phyloP scores from a whole-genome alignment of 2,888 invertebrate species.

The Drosophila buzzatii region DNA sequence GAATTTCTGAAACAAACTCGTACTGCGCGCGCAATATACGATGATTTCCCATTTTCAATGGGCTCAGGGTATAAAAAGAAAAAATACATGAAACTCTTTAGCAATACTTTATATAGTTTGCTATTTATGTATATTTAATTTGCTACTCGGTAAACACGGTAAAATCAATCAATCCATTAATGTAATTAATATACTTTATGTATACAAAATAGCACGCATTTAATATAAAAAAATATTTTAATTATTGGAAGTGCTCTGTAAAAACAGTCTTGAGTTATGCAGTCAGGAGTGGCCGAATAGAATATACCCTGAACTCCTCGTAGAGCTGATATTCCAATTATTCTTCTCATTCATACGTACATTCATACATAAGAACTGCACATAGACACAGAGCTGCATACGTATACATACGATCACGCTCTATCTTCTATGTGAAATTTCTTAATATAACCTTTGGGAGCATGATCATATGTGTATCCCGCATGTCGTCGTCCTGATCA shows the following conservation, averaged over 20 bases:
- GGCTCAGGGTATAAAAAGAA: too few species aligned
- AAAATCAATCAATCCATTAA: neutral
- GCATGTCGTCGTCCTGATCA: neutral
- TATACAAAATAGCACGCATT: neutral
- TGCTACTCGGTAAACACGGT: neutral
- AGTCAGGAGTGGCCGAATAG: neutral
- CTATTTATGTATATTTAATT: neutral
- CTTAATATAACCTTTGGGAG: neutral
- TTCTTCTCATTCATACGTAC: neutral
- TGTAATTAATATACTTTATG: neutral
- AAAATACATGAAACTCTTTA: neutral
- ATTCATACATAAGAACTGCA: neutral
- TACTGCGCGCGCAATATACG: too few species aligned
- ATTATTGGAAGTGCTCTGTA: neutral
- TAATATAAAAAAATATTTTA: conserved; percentile 1
- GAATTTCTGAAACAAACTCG: too few species aligned
- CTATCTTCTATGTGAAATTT: neutral
- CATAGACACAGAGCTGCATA: too few species aligned
- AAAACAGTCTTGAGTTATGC: neutral
- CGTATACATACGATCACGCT: too few species aligned
- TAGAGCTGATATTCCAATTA: neutral
- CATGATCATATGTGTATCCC: neutral
- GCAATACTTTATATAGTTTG: neutral
- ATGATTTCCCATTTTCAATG: too few species aligned
- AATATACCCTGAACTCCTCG: neutral